phyloP scores from a whole-genome alignment of 1,140 invertebrate species.

The Drosophila suzukii region DNA sequence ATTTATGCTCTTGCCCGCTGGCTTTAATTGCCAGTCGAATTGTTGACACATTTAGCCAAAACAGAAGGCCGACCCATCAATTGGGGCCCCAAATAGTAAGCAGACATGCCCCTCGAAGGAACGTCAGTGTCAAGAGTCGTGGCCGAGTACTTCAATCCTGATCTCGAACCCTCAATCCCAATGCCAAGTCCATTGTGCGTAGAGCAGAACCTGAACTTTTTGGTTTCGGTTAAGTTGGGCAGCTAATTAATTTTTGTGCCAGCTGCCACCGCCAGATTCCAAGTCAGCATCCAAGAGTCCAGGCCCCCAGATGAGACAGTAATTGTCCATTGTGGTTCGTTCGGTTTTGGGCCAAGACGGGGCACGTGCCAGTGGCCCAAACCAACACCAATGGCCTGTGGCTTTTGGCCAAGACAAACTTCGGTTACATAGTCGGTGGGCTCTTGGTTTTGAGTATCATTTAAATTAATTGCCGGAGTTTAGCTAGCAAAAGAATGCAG shows the following conservation, averaged over 20 bases:
- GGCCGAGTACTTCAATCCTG: slow-evolving; percentile 21
- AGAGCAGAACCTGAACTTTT: slow-evolving; percentile 37
- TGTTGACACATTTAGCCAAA: slow-evolving; percentile 60
- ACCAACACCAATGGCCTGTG: slow-evolving; percentile 23
- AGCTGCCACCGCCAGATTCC: slow-evolving; percentile 41
- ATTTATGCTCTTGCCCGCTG: slow-evolving; percentile 46
- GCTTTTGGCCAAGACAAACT: slow-evolving; percentile 31
- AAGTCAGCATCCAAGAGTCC: not conserved
- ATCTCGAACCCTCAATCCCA: not conserved
- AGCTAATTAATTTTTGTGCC: slow-evolving; percentile 66
- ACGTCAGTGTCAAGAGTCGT: slow-evolving; percentile 51
- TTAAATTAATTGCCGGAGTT: slow-evolving; percentile 48
- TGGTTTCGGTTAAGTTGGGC: slow-evolving; percentile 39
- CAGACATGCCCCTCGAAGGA: slow-evolving; percentile 13
- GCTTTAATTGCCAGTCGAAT: slow-evolving; percentile 57
- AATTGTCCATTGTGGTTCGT: slow-evolving; percentile 55
- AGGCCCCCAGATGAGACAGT: slow-evolving; percentile 47
- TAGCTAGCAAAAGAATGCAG: slow-evolving; percentile 5
- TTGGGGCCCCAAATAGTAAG: slow-evolving; percentile 36
- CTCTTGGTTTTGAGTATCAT: slow-evolving; percentile 35
- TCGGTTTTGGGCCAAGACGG: slow-evolving; percentile 12
- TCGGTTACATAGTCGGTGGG: slow-evolving; percentile 6
- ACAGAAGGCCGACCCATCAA: slow-evolving; percentile 30
- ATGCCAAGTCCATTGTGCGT: slow-evolving; percentile 25
- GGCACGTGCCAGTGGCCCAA: slow-evolving; percentile 30